phyloP scores from a whole-genome alignment of 2,113 vertebrate genomes.

The Eurystomus gularis region DNA sequence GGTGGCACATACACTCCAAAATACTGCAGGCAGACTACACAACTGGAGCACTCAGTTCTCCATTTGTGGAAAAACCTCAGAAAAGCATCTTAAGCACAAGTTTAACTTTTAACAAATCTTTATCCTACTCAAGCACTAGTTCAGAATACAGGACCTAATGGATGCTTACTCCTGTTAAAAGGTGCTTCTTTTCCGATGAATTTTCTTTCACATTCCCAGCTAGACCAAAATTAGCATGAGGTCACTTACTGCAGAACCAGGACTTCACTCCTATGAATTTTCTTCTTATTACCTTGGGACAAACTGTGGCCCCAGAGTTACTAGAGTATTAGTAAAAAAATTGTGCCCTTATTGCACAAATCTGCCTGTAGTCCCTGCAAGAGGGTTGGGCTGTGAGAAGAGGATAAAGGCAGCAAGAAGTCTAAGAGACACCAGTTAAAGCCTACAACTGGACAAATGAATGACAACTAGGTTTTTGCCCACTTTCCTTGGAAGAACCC shows the following conservation, averaged over 20 bases:
- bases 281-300: neutral
- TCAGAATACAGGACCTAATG: neutral
- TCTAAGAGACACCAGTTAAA: neutral
- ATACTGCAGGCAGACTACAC: neutral
- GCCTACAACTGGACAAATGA: neutral
- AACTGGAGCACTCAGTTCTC: neutral
- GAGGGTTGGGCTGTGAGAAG: rapidly evolving
- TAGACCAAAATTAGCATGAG: neutral
- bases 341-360: neutral
- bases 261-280: neutral
- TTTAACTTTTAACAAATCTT: neutral
- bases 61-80: neutral
- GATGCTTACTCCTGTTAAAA: neutral
- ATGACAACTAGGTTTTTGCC: neutral
- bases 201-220: neutral
- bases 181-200: neutral
- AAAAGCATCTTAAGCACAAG: neutral
- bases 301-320: neutral
- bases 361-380: neutral
- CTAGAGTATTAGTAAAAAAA: neutral
- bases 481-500: neutral
- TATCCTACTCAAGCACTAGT: neutral
- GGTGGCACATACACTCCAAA: neutral
- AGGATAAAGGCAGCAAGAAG: neutral
- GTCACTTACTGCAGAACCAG: neutral